These are phyloP conservation scores for Leptatherina wallacei DNA, from an alignment of 2,797 vertebrate genomes.

Conservation along the genomic window DNA sequence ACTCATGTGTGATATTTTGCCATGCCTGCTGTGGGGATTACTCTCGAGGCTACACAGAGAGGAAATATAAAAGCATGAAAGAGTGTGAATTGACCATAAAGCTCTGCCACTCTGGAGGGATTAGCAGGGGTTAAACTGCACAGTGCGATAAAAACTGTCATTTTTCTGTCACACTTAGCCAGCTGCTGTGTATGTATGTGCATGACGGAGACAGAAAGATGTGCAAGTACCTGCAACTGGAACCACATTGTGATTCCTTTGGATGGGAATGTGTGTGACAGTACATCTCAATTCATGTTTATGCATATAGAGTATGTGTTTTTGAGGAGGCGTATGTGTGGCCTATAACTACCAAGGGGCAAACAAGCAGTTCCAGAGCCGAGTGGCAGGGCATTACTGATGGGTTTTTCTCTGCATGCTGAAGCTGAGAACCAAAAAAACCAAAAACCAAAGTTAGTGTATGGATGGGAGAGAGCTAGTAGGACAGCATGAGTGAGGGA, in stretches of 20 bases:
- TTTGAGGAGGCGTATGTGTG: slow-evolving; percentile 20
- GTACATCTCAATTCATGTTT: background rate
- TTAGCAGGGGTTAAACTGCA: slow-evolving; percentile 78
- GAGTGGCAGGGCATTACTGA: slow-evolving; percentile 70
- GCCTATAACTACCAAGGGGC: slow-evolving; percentile 63
- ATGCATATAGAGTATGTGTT: background rate
- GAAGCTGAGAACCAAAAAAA: slow-evolving; percentile 42
- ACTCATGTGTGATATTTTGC: slow-evolving; percentile 46
- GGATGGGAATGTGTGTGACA: slow-evolving; percentile 8
- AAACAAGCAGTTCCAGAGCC: slow-evolving; percentile 56
- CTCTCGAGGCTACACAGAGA: slow-evolving; percentile 42
- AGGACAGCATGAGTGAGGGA: slow-evolving; percentile 33
- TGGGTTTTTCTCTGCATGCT: slow-evolving; percentile 65
- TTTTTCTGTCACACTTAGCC: slow-evolving; percentile 47
- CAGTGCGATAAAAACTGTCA: slow-evolving; percentile 55
- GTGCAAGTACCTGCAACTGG: slow-evolving; percentile 22
- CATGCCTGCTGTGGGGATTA: slow-evolving; percentile 63
- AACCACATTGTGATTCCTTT: slow-evolving; percentile 19
- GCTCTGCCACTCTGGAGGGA: slow-evolving; percentile 66
- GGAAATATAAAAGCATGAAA: slow-evolving; percentile 53
- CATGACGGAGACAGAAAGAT: slow-evolving; percentile 25
- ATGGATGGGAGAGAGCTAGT: slow-evolving; percentile 9
- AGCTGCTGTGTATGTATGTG: slow-evolving; percentile 12
- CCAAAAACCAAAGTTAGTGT: slow-evolving; percentile 29
- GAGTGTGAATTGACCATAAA: slow-evolving; percentile 73